Base-by-base conservation (phyloP, 2,113 vertebrate genomes). In the Hydrolagus affinis region DNA sequence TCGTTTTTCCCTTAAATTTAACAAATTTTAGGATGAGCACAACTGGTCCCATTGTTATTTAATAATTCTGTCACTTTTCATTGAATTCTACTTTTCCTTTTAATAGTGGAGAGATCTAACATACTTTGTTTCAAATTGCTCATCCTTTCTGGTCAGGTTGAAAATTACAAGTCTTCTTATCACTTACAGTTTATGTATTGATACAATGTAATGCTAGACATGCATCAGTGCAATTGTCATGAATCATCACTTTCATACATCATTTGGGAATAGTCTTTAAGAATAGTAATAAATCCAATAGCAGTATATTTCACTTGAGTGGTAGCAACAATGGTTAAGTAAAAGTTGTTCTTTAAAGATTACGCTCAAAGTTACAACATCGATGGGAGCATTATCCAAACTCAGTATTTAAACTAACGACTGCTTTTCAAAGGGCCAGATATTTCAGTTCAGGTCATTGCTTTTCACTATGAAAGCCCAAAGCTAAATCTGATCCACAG, bases 151-250 rank as follows among this genome's bases (percentile, higher is more conserved):
- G 64, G n/a, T 66, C 19, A 32, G 3, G 28, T 21, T 83, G 64
- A 68, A 83, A 83, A 3, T 80, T 83, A 30, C 23, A 83, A 32
- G n/a, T 64, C 23, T 23, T 30, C 12, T 9, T 62, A 64, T 83
- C 78, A 83, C 15, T 64, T 30, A 19, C 17, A 1, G 4, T 83
- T 66, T 83, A 9, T 32, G 25, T 66, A 62, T 17, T 66, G 78
- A 66, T 28, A 59, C 78, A 83, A 6, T 10, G 60, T 30, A 66
- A 28, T 32, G 78, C 28, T 28, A 19, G 77, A 64, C 76, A 66
- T 66, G 78, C 60, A 21, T 83, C 78, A 83, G 25, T 68, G 78
- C 78, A 64, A 83, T 66, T 30, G 25, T 23, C 62, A 30, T 68
- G 66, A 66, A 6, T 17, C 60, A 32, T 68, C 78, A 32, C 60